Percentiles rank a stretch among this genome's conserved stretches.
These are phyloP conservation scores for Andrena haemorrhoa DNA, from an alignment of 2,888 invertebrate genomes.

Conservation along the genomic window DNA sequence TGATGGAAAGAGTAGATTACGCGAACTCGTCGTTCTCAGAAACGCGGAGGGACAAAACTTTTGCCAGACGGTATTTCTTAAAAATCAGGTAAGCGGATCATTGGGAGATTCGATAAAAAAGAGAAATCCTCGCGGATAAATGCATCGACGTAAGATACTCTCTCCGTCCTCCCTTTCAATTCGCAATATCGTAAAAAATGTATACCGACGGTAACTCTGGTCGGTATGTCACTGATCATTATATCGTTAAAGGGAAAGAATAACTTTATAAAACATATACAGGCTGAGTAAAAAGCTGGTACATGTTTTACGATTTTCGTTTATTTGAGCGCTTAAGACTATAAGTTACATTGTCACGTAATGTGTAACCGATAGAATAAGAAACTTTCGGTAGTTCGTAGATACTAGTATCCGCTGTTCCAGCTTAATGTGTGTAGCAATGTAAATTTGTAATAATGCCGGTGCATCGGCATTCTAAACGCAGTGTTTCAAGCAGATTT, in stretches of 20 bases:
- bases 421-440: constrained; percentile 28
- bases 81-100: constrained; percentile 81
- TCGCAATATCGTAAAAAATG: not conserved
- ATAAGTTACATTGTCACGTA: constrained; percentile 50
- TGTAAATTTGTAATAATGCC: constrained; percentile 24
- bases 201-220: not conserved
- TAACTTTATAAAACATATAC: not conserved
- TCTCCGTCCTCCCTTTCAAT: constrained; percentile 2
- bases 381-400: constrained; percentile 18
- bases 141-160: constrained; percentile 22
- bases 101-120: constrained; percentile 71
- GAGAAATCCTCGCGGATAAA: constrained; percentile 35
- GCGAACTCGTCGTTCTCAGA: constrained; percentile 2
- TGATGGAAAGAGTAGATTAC: constrained; percentile 37
- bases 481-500: constrained; percentile 28
- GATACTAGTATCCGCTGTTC: constrained; percentile 13
- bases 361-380: constrained; percentile 42
- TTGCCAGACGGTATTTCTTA: constrained; percentile 73
- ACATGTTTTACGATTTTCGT: constrained; percentile 11
- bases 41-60: constrained; percentile 75
- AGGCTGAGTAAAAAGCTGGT: not conserved
- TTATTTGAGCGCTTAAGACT: constrained; percentile 60
- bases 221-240: not conserved
- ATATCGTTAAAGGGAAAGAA: no score
- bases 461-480: constrained; percentile 36